Percentiles rank a stretch among this genome's conserved stretches.
These are phyloP conservation scores for Eucidaris tribuloides DNA, from an alignment of 35 echinoderm and acorn worm species.

Conservation along the genomic window DNA sequence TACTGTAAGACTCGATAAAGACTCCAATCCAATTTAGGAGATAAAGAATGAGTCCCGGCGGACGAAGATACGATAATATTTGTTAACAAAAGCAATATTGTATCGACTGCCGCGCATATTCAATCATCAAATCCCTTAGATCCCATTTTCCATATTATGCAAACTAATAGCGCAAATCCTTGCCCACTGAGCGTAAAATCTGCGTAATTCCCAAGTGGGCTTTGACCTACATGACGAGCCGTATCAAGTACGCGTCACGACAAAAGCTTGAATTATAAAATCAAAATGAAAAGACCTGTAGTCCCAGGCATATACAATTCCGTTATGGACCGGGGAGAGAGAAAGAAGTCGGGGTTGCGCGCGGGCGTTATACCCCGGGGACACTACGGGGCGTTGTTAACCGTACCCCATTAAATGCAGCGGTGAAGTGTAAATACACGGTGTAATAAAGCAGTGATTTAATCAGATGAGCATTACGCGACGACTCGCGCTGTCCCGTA, in stretches of 20 bases:
- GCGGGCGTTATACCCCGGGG: background rate
- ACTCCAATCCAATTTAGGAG: background rate
- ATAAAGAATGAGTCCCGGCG: too few species aligned
- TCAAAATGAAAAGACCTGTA: background rate
- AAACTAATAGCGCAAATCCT: background rate
- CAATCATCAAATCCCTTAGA: too few species aligned
- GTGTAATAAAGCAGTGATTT: slow-evolving; percentile 28
- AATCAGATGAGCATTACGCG: slow-evolving; percentile 12
- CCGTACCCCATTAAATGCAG: background rate
- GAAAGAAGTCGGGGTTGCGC: background rate
- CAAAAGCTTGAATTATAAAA: too few species aligned
- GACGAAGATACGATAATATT: too few species aligned
- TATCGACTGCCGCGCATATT: too few species aligned
- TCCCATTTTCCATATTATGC: too few species aligned
- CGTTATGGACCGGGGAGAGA: background rate
- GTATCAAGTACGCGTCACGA: too few species aligned
- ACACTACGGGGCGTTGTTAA: background rate
- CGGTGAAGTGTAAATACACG: slow-evolving; percentile 25
- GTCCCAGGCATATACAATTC: background rate
- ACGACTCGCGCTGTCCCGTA: background rate
- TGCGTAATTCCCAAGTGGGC: background rate
- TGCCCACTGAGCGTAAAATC: background rate
- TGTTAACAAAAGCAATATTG: background rate
- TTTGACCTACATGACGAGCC: background rate
- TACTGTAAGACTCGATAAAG: too few species aligned